Conservation (phyloP, 2,888 invertebrate genomes). For the Cerastoderma edule region DNA sequence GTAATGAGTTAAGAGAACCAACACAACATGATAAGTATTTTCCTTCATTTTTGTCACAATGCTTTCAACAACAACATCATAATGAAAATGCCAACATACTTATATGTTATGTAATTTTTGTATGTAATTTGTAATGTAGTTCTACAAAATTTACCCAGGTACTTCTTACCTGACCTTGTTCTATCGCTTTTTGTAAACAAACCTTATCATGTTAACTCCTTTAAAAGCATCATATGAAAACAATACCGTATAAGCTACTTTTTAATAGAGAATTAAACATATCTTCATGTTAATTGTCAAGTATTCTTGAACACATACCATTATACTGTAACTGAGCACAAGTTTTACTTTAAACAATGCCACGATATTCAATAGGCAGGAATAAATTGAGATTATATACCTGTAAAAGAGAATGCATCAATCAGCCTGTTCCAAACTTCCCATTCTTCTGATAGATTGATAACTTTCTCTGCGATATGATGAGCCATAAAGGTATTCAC, state of each 20-base stretch:
- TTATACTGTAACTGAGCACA: neutral
- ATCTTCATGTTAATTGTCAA: neutral
- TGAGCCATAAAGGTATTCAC: neutral
- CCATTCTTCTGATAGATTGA: conserved; percentile 5
- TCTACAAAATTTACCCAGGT: too few species aligned
- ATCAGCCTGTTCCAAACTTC: conserved; percentile 12
- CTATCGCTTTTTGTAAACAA: too few species aligned
- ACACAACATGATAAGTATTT: too few species aligned
- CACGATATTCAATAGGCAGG: too few species aligned
- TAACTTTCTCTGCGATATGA: neutral
- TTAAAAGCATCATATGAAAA: neutral
- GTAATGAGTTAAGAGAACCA: too few species aligned
- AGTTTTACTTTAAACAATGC: neutral
- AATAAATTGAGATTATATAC: neutral
- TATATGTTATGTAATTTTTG: too few species aligned
- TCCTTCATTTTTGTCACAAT: too few species aligned
- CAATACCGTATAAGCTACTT: neutral
- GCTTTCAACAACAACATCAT: too few species aligned
- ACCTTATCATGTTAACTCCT: too few species aligned
- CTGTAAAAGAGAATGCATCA: neutral
- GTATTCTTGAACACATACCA: neutral
- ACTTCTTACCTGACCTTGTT: too few species aligned
- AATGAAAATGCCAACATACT: too few species aligned
- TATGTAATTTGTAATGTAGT: too few species aligned
- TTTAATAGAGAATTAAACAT: neutral